Base-by-base conservation (phyloP, 2,797 vertebrate species). In the Mus minutoides region DNA sequence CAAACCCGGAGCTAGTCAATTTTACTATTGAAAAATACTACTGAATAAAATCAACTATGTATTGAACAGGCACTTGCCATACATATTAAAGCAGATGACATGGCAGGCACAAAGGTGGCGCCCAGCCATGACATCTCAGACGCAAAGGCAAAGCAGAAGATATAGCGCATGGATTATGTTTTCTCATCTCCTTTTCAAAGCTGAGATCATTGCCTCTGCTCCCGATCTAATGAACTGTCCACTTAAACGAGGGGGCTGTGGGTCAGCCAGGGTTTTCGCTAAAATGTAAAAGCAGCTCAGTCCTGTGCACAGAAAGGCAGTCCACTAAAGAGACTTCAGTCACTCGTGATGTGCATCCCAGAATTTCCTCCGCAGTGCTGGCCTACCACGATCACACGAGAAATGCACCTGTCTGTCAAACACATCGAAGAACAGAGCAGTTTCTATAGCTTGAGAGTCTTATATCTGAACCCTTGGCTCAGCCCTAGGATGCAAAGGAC, bases 11-110 rank as follows among this genome's bases (percentile, higher is more conserved):
- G 37, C 95, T 94, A 89, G 91, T 94, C 78, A 46, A 83, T 88
- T 95, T 96, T 84, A 89, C 78, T 89, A 16, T 89, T 95, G 89
- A 58, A 34, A 94, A 94, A 89, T 84, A 86, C 64, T 91, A 34
- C 79, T 95, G 79, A 67, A 79, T 71, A 91, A 13, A 77, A 87
- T 79, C 78, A 90, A 46, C 71, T 78, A 3, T 83, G 73, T 86
- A 52, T 12, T 88, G 34, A 97, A 73, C 54, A 91, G 86, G 49
- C 6, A 76, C 86, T 64, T n/a, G 49, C 29, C 43, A 17, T 78
- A 84, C 82, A 76, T 46, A 71, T 26, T 40, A 37, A 60, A 37
- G 54, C 0, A 64, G 43, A 8, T 49, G 5, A 58, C 2, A 11
- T 9, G 34, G 9, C 22, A 22, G 29, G 34, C 24, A 2, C 10